Conservation (phyloP, 2,113 vertebrate species). For the Centropristis striata region DNA sequence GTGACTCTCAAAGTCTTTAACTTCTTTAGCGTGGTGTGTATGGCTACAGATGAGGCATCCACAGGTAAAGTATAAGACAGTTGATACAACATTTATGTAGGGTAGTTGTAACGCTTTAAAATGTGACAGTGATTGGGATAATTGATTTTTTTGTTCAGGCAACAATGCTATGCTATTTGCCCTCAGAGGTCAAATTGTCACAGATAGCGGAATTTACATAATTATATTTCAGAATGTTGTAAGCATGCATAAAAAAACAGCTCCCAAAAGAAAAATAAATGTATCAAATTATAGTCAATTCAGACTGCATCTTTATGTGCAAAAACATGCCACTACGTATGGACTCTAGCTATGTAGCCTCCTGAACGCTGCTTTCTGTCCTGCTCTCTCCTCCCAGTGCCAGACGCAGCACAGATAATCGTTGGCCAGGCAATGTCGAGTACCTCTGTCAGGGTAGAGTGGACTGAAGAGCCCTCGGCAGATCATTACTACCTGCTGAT, state of each 20-base stretch:
- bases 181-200: background rate
- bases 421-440: conserved; percentile 68
- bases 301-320: background rate
- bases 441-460: conserved; percentile 70
- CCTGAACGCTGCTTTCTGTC: background rate
- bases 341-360: background rate
- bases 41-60: background rate
- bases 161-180: background rate
- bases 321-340: background rate
- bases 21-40: conserved; percentile 66
- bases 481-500: conserved; percentile 74
- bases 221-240: too few relatives aligned
- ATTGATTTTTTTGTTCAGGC: background rate
- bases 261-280: background rate
- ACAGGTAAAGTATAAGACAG: conserved; percentile 73
- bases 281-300: background rate
- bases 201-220: background rate
- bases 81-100: background rate
- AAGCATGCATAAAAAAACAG: background rate
- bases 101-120: background rate
- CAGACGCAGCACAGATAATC: conserved; percentile 77
- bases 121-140: background rate
- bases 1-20: conserved; percentile 81
- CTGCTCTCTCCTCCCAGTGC: conserved; percentile 65
- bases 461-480: conserved; percentile 72